phyloP scores from a whole-genome alignment of 2,888 invertebrate genomes.

The Oscheius onirici region DNA sequence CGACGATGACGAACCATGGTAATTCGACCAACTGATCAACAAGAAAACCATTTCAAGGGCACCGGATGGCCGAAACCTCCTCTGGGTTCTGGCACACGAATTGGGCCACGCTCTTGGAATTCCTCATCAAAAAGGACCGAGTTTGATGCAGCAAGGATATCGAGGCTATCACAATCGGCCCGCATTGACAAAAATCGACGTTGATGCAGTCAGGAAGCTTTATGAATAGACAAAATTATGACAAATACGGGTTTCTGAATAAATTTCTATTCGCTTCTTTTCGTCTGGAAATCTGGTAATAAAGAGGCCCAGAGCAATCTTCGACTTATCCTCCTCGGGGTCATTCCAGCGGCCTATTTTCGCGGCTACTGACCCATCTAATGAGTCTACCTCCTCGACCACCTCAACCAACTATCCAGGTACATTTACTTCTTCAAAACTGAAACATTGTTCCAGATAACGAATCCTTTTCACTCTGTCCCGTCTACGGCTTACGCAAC shows the following conservation, averaged over 20 bases:
- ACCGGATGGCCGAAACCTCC: slow-evolving; percentile 72
- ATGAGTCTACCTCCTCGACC: slow-evolving; percentile 19
- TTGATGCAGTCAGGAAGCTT: slow-evolving; percentile 6
- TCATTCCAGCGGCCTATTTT: background rate
- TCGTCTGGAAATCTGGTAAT: no score
- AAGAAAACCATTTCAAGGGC: slow-evolving; percentile 36
- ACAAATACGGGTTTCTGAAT: background rate
- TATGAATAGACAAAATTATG: slow-evolving; percentile 7
- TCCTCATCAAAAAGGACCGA: slow-evolving; percentile 77
- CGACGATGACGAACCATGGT: slow-evolving; percentile 91
- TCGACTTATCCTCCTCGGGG: slow-evolving; percentile 7
- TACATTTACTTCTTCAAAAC: background rate
- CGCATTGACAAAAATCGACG: slow-evolving; percentile 19
- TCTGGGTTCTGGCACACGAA: slow-evolving; percentile 85
- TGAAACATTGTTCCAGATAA: background rate
- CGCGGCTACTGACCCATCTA: background rate
- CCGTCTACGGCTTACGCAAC: slow-evolving; percentile 11
- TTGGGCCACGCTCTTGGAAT: slow-evolving; percentile 94
- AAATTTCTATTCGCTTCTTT: background rate
- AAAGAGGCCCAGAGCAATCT: background rate
- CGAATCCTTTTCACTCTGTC: background rate
- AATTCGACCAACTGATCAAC: background rate
- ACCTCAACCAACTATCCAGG: slow-evolving; percentile 15
- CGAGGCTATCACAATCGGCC: slow-evolving; percentile 27
- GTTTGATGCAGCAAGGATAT: slow-evolving; percentile 37